phyloP scores from a whole-genome alignment of 2,113 vertebrate species.

The Chionodraco myersi region DNA sequence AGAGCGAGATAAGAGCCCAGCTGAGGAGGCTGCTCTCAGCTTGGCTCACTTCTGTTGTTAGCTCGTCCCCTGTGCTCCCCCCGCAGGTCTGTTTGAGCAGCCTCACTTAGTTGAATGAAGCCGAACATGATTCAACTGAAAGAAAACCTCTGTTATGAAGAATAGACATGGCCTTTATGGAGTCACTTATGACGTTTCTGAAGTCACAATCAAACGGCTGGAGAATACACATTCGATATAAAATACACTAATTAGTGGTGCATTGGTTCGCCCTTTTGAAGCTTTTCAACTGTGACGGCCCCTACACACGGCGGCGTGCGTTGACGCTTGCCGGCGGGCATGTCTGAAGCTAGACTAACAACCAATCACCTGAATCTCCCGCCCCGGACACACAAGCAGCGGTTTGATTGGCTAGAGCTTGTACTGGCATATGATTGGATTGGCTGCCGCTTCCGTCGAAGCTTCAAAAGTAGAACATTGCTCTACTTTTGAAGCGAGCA shows the following conservation, averaged over 20 bases:
- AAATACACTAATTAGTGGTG: conserved; percentile 6
- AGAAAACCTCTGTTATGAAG: conserved; percentile 28
- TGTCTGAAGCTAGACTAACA: too few species aligned
- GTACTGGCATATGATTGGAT: too few species aligned
- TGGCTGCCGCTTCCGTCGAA: too few species aligned
- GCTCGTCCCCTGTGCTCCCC: conserved; percentile 48
- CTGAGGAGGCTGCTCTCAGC: conserved; percentile 50
- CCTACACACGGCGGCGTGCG: too few species aligned
- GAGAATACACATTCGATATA: not conserved
- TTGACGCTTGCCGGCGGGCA: too few species aligned
- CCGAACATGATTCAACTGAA: conserved; percentile 59
- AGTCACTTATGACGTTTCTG: conserved; percentile 14
- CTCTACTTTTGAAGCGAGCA: too few species aligned
- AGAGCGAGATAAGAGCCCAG: conserved; percentile 63
- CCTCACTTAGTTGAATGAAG: conserved; percentile 53
- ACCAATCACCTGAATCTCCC: too few species aligned
- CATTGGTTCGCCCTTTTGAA: conserved; percentile 2
- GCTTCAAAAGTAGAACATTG: too few species aligned
- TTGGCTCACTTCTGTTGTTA: conserved; percentile 58
- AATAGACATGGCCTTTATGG: conserved; percentile 29
- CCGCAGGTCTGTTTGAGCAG: conserved; percentile 55
- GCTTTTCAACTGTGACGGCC: not conserved
- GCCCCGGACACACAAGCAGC: too few species aligned
- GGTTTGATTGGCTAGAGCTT: too few species aligned
- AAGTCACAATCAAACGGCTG: not conserved